phyloP scores from a whole-genome alignment of 1,140 invertebrate species.

The Glossosoma conforme region DNA sequence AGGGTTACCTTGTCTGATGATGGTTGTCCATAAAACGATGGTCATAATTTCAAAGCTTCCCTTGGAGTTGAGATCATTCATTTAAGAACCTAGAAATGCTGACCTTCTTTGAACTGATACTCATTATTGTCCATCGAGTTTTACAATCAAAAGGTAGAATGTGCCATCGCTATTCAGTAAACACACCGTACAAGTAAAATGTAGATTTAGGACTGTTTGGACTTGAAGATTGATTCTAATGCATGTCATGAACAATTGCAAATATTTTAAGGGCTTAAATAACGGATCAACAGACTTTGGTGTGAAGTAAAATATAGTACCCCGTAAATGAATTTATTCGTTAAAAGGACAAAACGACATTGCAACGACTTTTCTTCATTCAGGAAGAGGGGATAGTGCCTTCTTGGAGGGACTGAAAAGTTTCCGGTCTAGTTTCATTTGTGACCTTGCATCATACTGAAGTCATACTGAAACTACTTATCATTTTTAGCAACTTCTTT shows the following conservation, averaged over 20 bases:
- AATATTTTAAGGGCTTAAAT: conserved; percentile 18
- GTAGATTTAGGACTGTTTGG: neutral
- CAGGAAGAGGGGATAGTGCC: conserved; percentile 15
- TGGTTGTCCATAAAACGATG: conserved; percentile 9
- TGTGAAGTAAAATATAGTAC: conserved; percentile 16
- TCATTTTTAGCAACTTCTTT: no score
- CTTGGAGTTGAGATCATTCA: conserved; percentile 5
- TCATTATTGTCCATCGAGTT: conserved; percentile 10
- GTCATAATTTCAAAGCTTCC: neutral
- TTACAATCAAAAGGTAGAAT: neutral
- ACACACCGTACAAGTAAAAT: neutral
- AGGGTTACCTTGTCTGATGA: conserved; percentile 16
- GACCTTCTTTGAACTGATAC: conserved; percentile 21
- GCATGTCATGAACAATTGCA: conserved; percentile 11
- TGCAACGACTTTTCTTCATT: conserved; percentile 24
- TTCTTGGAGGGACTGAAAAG: conserved; percentile 4
- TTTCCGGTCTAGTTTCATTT: conserved; percentile 10
- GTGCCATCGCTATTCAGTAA: neutral
- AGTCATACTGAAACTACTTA: no score
- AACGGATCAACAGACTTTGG: conserved; percentile 11
- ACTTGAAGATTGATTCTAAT: neutral
- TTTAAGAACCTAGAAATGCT: conserved; percentile 14
- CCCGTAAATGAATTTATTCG: conserved; percentile 7
- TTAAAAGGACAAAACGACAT: conserved; percentile 9
- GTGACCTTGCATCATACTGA: neutral